Conservation (phyloP, 2,888 invertebrate species). For the Ischnus inquisitorius region DNA sequence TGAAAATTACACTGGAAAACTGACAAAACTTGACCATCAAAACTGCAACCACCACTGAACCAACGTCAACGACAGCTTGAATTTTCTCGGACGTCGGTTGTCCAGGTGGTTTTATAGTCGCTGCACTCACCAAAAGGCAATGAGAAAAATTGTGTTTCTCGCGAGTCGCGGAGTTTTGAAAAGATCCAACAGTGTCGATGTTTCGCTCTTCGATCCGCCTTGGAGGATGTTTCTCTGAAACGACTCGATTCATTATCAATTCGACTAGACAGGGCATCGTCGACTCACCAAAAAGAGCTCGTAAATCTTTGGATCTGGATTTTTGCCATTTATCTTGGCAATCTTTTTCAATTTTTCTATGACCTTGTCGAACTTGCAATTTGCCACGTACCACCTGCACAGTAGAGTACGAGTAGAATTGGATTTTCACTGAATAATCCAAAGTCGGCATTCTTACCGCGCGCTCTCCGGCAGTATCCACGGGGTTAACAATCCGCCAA, state of each 20-base stretch:
- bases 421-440: too few species aligned
- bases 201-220: constrained; percentile 78
- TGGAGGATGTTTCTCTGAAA: constrained; percentile 81
- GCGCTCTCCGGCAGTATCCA: constrained; percentile 86
- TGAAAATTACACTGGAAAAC: neutral
- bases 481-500: constrained; percentile 84
- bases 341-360: constrained; percentile 86
- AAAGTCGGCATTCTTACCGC: too few species aligned
- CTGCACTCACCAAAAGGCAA: constrained; percentile 85
- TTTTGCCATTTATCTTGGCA: constrained; percentile 85
- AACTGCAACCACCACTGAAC: too few species aligned
- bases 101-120: too few species aligned
- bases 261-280: too few species aligned
- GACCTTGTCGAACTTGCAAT: constrained; percentile 85
- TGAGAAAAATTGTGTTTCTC: constrained; percentile 85
- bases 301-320: constrained; percentile 85
- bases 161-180: constrained; percentile 85
- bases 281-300: constrained; percentile 85
- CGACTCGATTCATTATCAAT: neutral
- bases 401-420: too few species aligned
- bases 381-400: constrained; percentile 86
- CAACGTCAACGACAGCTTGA: too few species aligned
- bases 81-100: too few species aligned
- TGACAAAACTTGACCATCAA: too few species aligned
- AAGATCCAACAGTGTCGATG: constrained; percentile 85